Conservation (phyloP, 2,888 invertebrate genomes). For the Phalangium opilio region DNA sequence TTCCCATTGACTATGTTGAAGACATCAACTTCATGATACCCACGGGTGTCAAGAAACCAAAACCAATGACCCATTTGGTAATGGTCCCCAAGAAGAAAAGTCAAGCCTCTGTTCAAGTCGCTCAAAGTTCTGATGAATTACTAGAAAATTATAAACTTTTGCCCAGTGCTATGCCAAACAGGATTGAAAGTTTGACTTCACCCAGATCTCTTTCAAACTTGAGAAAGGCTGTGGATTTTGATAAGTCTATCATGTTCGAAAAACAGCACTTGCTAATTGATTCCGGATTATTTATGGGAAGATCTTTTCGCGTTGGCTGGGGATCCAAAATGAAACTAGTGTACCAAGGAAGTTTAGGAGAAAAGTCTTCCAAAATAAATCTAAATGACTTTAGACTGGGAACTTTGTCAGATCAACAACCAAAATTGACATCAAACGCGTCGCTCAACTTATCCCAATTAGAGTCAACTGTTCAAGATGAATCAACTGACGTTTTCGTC, state of each 20-base stretch:
- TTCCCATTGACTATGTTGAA: too few species aligned
- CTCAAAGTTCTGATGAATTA: neutral
- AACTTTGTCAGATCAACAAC: too few species aligned
- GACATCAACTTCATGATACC: too few species aligned
- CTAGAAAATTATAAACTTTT: neutral
- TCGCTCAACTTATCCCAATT: neutral
- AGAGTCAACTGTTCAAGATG: neutral
- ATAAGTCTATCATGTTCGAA: constrained; percentile 25
- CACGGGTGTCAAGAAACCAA: too few species aligned
- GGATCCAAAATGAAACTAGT: constrained; percentile 34
- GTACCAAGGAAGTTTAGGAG: too few species aligned
- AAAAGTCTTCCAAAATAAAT: too few species aligned
- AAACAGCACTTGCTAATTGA: constrained; percentile 28
- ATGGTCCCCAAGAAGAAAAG: too few species aligned
- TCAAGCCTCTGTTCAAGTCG: too few species aligned
- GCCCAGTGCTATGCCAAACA: neutral
- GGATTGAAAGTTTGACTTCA: constrained; percentile 8
- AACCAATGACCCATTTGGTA: too few species aligned
- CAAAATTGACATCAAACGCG: too few species aligned
- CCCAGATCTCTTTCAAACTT: constrained; percentile 8
- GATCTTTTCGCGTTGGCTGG: constrained; percentile 55
- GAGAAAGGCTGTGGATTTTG: neutral
- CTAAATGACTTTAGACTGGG: too few species aligned
- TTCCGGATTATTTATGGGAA: constrained; percentile 31
- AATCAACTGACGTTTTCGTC: neutral